phyloP scores from a whole-genome alignment of 1,140 invertebrate genomes.

The Caenorhabditis remanei region DNA sequence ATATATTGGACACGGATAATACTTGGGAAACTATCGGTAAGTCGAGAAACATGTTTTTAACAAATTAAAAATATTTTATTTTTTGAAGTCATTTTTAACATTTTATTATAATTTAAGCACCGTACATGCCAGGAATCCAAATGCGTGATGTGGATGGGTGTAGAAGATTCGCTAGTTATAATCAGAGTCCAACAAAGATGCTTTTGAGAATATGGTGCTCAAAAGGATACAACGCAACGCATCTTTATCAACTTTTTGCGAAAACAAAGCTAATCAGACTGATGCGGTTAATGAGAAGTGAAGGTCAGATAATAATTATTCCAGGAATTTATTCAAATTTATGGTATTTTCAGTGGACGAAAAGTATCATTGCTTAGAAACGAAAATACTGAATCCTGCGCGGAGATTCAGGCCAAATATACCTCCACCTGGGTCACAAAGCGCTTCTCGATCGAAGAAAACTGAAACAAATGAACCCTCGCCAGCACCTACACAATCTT shows the following conservation, averaged over 20 bases:
- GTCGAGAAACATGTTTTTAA: not conserved
- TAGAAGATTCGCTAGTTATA: constrained; percentile 78
- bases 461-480: constrained; percentile 74
- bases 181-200: constrained; percentile 83
- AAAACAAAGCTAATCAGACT: constrained; percentile 85
- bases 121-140: constrained; percentile 70
- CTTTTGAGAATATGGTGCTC: constrained; percentile 86
- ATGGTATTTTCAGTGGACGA: constrained; percentile 80
- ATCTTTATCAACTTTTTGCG: constrained; percentile 84
- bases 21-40: constrained; percentile 85
- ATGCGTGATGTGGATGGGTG: constrained; percentile 80
- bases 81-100: too few species aligned
- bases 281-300: constrained; percentile 79
- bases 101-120: constrained; percentile 72
- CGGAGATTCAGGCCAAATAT: not conserved
- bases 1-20: constrained; percentile 85
- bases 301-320: not conserved
- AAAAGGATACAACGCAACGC: constrained; percentile 82
- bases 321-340: not conserved
- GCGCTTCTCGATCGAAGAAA: constrained; percentile 42
- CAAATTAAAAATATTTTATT: not conserved
- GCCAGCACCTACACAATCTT: not conserved
- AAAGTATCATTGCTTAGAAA: constrained; percentile 52
- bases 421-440: constrained; percentile 77
- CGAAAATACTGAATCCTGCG: constrained; percentile 58